These are phyloP conservation scores for Carterocephalus palaemon DNA, from an alignment of 2,888 invertebrate genomes.

Conservation along the genomic window DNA sequence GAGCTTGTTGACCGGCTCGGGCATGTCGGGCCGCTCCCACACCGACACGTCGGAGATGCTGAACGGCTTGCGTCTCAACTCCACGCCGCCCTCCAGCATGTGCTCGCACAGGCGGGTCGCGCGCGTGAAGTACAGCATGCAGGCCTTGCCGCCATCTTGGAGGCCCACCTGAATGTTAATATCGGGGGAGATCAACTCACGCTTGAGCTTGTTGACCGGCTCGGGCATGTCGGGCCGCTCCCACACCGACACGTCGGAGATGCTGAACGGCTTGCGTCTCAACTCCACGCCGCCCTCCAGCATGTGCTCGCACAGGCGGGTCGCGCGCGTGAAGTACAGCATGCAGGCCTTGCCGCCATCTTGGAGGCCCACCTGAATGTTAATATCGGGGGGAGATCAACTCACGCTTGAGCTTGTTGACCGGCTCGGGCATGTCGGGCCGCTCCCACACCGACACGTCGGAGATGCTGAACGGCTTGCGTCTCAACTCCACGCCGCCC, in stretches of 20 bases:
- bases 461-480: slow-evolving; percentile 65
- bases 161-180: slow-evolving; percentile 61
- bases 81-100: slow-evolving; percentile 49
- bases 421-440: slow-evolving; percentile 55
- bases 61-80: slow-evolving; percentile 58
- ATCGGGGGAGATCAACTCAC: slow-evolving; percentile 44
- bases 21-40: slow-evolving; percentile 48
- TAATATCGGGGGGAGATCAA: slow-evolving; percentile 14
- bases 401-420: slow-evolving; percentile 64
- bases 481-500: slow-evolving; percentile 45
- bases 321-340: slow-evolving; percentile 47
- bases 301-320: slow-evolving; percentile 59
- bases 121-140: slow-evolving; percentile 52
- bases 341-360: slow-evolving; percentile 66
- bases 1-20: slow-evolving; percentile 59
- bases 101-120: slow-evolving; percentile 56
- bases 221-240: slow-evolving; percentile 56
- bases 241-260: slow-evolving; percentile 53
- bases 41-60: slow-evolving; percentile 62
- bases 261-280: slow-evolving; percentile 62
- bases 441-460: slow-evolving; percentile 52
- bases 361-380: slow-evolving; percentile 58
- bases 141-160: slow-evolving; percentile 63
- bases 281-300: slow-evolving; percentile 49
- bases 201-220: slow-evolving; percentile 59